Conservation (phyloP, 2,888 invertebrate species). For the Aethes cnicana region DNA sequence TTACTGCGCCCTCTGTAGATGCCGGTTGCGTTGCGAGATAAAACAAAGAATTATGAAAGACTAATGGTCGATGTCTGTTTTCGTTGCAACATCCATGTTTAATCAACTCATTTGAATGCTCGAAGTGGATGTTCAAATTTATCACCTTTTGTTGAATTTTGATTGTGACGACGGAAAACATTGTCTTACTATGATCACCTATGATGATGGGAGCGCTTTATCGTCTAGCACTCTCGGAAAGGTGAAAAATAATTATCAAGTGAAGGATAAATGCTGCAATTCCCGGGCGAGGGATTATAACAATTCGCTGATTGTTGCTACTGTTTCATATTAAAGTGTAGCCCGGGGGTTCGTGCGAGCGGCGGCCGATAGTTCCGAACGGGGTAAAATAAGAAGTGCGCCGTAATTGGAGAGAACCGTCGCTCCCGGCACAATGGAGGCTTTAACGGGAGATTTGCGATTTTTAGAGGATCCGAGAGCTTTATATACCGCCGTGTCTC, state of each 20-base stretch:
- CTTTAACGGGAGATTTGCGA: conserved; percentile 40
- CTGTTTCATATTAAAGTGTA: conserved; percentile 57
- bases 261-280: conserved; percentile 30
- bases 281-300: conserved; percentile 36
- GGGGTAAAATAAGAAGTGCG: conserved; percentile 67
- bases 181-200: conserved; percentile 33
- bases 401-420: conserved; percentile 68
- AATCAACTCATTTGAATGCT: conserved; percentile 73
- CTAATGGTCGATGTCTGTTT: conserved; percentile 73
- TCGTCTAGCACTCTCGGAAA: too few relatives aligned
- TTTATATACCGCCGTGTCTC: neutral
- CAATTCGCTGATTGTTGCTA: conserved; percentile 57
- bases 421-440: conserved; percentile 53
- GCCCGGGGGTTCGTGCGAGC: conserved; percentile 49
- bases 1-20: conserved; percentile 65
- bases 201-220: too few relatives aligned
- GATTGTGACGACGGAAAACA: conserved; percentile 58
- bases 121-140: conserved; percentile 60
- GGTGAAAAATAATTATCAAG: conserved; percentile 12
- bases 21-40: conserved; percentile 63
- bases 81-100: conserved; percentile 70
- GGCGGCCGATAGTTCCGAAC: conserved; percentile 57
- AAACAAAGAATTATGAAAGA: conserved; percentile 78
- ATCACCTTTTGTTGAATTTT: conserved; percentile 61
- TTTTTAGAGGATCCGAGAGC: conserved; percentile 42